Evolutionary conservation across 2,888 invertebrate genomes (phyloP), one percentile per base, ranked within the genome.

Genomic region (Drosophila fungiperda): DNA sequence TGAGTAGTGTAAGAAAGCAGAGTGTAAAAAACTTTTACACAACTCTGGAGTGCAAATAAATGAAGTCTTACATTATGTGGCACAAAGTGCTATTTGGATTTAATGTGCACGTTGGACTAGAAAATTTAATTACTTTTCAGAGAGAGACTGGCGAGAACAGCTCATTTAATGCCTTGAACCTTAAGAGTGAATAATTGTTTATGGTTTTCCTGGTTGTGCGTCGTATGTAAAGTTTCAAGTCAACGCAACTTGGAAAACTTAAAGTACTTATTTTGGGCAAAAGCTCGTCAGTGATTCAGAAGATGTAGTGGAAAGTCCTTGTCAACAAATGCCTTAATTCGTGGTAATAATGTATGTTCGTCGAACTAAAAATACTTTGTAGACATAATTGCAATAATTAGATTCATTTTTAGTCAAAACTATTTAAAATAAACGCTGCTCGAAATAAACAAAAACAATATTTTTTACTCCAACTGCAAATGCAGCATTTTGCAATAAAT

Each of bases 81-180:
- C n/a, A 1, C n/a, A 40, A 29, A 29, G 33, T 50, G 26, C 45
- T 12, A 57, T 57, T 68, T 32, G 38, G 36, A 53, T 53, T 23
- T 54, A 54, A n/a, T 49, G 55, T n/a, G 40, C 20, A 52, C 40
- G 32, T 23, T 33, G 33, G 29, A 42, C 33, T 45, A 42, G 57
- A 35, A 57, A 35, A 57, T 57, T 55, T 57, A 63, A 57, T 42
- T 57, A 63, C 42, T 20, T 45, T 35, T 42, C 20, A 15, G 15
- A 8, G 20, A 33, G 23, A 8, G 23, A 35, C 8, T 12, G 23
- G 7, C n/a, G 32, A 40, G 36, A 62, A 26, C 26, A 36, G 33
- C 26, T 55, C 42, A 45, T 55, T 33, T 45, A 33, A 42, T 62
- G 26, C 15, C 36, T 9, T 29, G 7, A 52, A 36, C 54, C 54